A percentile compares a stretch with the other conserved stretches of the same genome.
These are phyloP conservation scores for Oegoconia quadripuncta DNA, from an alignment of 2,888 invertebrate genomes.

Conservation along the genomic window DNA sequence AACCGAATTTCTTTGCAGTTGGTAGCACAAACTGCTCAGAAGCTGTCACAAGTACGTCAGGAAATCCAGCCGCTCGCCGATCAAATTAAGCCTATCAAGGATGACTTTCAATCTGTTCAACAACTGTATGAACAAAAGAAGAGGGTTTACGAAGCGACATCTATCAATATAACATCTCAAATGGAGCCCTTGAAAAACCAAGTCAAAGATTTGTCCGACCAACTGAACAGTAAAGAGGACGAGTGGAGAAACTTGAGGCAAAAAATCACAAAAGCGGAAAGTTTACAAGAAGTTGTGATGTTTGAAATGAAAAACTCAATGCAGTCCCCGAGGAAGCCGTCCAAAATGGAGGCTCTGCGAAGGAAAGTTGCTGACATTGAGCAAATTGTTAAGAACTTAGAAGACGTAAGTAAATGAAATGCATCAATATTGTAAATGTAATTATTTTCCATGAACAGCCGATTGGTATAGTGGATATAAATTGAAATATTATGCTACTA, in stretches of 20 bases:
- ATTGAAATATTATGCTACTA: no score
- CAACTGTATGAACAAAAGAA: conserved; percentile 85
- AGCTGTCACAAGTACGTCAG: conserved; percentile 65
- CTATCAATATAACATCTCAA: conserved; percentile 75
- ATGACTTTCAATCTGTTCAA: conserved; percentile 81
- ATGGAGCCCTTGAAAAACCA: conserved; percentile 77
- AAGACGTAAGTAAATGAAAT: conserved; percentile 63
- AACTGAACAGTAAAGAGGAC: conserved; percentile 70
- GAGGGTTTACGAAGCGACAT: conserved; percentile 82
- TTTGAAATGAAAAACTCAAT: conserved; percentile 73
- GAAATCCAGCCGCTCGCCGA: conserved; percentile 70
- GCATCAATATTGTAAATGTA: no score
- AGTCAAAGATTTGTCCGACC: conserved; percentile 74
- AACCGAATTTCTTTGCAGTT: no score
- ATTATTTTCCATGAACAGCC: no score
- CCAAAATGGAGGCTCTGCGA: conserved; percentile 81
- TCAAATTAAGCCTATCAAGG: conserved; percentile 81
- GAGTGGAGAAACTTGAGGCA: conserved; percentile 76
- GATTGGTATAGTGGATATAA: no score
- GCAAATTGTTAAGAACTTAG: conserved; percentile 67
- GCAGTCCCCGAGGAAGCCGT: conserved; percentile 70
- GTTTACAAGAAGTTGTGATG: conserved; percentile 73
- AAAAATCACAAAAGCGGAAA: conserved; percentile 76
- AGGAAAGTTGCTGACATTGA: conserved; percentile 81
- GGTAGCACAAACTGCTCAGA: conserved; percentile 81